A percentile compares a stretch with the other conserved stretches of the same genome.
phyloP scores from a whole-genome alignment of 2,888 invertebrate genomes.

The Pocota personata region DNA sequence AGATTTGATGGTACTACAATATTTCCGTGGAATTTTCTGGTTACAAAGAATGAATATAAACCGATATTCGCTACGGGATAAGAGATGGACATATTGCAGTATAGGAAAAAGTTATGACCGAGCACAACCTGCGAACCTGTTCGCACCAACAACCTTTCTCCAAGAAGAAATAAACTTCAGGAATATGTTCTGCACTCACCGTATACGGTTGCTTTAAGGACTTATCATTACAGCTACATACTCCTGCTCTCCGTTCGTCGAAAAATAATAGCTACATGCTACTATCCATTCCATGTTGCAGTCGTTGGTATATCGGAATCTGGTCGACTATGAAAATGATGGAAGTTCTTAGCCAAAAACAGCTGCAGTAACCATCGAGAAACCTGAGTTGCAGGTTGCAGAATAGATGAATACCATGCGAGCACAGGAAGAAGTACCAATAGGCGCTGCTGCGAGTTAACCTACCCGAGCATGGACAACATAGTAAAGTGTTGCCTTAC shows the following conservation, averaged over 20 bases:
- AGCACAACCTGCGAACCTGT: constrained; percentile 24
- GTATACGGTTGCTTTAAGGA: constrained; percentile 50
- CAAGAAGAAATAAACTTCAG: constrained; percentile 21
- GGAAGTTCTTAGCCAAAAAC: constrained; percentile 25
- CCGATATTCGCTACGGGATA: neutral
- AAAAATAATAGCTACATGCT: constrained; percentile 47
- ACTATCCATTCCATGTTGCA: neutral
- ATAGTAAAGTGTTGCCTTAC: constrained; percentile 15
- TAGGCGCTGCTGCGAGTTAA: neutral
- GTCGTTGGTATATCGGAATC: constrained; percentile 7
- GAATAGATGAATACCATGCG: constrained; percentile 25
- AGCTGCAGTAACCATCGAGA: constrained; percentile 5
- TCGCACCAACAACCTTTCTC: neutral
- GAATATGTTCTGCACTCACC: constrained; percentile 16
- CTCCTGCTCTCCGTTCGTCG: constrained; percentile 9
- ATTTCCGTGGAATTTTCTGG: neutral
- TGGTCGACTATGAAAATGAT: constrained; percentile 22
- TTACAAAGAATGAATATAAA: neutral
- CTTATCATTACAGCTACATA: constrained; percentile 45
- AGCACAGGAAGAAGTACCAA: constrained; percentile 23
- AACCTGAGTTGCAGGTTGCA: constrained; percentile 53
- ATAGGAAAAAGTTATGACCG: neutral
- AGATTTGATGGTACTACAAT: neutral
- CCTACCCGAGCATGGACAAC: neutral
- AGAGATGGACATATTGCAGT: neutral